Base-by-base conservation (phyloP, 2,113 vertebrate genomes). In the Morone saxatilis region DNA sequence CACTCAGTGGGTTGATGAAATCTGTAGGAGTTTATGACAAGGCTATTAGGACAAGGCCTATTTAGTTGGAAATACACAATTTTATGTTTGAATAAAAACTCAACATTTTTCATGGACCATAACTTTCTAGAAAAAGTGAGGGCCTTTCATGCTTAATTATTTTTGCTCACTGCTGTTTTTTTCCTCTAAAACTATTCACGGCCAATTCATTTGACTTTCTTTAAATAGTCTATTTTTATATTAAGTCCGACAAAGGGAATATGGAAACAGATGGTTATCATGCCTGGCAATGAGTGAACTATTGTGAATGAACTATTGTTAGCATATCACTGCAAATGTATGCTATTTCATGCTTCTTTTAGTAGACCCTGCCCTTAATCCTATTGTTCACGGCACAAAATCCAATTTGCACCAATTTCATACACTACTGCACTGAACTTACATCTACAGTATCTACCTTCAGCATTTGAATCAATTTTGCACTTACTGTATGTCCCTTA, bases 321-420 rank as follows among this genome's bases (percentile, higher is more conserved):
- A 72, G 25, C 51, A 78, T 83, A 81, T 47, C 36, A 59, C 47
- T 76, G 71, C 40, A 63, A 70, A 68, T 83, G 0, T 57, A n/a
- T 50, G 9, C 53, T 56, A 68, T 78, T 68, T 71, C 60, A 70
- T 70, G 25, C 62, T 70, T 73, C 6, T 82, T 62, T 80, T 50
- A 41, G 22, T 79, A 70, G 22, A 66, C 36, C 48, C 3, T 62
- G 36, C 22, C 38, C 61, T 73, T 76, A 85, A 85, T 76, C 14
- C 9, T 40, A 81, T 84, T 86, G 74, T 72, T 76, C 51, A 4
- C 51, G 12, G 14, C 50, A 76, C 14, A 76, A 72, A 87, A 89
- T 83, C 70, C 79, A 80, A 69, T 89, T 89, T 89, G 54, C 66
- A 78, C 73, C 41, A 69, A 79, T 91, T 85, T 84, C 67, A 78